Evolutionary conservation across 2,113 vertebrate genomes (phyloP).

Genomic region (Heptranchias perlo): DNA sequence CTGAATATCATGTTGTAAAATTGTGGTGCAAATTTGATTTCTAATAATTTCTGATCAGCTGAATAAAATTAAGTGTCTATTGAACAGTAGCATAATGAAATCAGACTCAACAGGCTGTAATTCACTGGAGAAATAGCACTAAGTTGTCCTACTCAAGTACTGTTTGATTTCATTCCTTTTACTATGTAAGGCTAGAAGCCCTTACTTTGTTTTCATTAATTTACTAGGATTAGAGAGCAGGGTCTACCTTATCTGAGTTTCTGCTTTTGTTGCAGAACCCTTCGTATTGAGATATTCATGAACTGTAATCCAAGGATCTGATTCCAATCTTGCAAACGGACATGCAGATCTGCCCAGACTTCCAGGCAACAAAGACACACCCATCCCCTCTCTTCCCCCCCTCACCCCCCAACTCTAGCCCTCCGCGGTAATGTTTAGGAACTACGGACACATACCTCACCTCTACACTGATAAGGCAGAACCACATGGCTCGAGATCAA

Average conservation of each 20-base stretch:
- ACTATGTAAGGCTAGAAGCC: background rate
- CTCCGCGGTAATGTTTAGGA: background rate
- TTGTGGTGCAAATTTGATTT: background rate
- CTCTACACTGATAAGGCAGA: background rate
- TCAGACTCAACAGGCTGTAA: background rate
- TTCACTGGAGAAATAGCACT: background rate
- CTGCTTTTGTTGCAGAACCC: background rate
- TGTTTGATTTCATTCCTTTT: background rate
- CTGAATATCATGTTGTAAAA: background rate
- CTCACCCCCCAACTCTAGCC: no score
- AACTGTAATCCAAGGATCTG: conserved; percentile 7
- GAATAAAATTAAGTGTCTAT: background rate
- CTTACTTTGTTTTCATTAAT: conserved; percentile 20
- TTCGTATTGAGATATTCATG: background rate
- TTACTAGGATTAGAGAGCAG: background rate
- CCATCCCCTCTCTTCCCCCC: background rate
- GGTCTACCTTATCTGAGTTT: background rate
- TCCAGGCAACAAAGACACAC: background rate
- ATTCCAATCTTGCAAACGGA: background rate
- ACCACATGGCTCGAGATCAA: background rate
- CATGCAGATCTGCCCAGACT: background rate
- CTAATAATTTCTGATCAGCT: background rate
- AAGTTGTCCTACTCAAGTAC: background rate
- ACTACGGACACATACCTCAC: background rate
- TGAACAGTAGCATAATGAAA: background rate